Base-by-base conservation (phyloP, 2,888 invertebrate genomes). In the Idaea aversata region DNA sequence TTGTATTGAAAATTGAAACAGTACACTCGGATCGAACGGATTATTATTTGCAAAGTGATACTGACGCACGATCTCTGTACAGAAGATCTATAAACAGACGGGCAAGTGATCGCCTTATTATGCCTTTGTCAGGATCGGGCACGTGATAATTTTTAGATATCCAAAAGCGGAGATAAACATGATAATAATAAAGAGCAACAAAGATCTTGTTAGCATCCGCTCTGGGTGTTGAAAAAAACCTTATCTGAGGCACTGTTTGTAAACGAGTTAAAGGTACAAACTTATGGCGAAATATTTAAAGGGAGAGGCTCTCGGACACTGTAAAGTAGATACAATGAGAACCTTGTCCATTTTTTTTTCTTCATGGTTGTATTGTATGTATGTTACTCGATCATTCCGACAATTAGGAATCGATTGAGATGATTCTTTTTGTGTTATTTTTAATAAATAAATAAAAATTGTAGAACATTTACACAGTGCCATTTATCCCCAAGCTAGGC, bases 1-100 rank as follows among this genome's bases (percentile, higher is more conserved):
- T 36, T 63, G 74, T 78, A 90, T 89, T 86, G 83, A 76, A 83
- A 84, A 90, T 89, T 86, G 83, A 76, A 83, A 84, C 70, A 73
- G 83, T 81, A 88, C 75, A 88, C 83, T 80, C 63, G 75, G 72
- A 80, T 81, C 79, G 83, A 83, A 76, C 79, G 80, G 78, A 76
- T 80, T 80, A 74, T 84, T 88, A 82, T 88, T 85, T 87, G 79
- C 82, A 77, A 77, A 82, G 77, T 72, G 78, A 75, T 76, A 78
- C 77, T 87, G 84, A 86, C 84, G 88, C 88, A 90, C 82, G 84
- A 77, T 75, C 69, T 76, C 75, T 74, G 70, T 79, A 80, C 68
- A 78, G 65, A 77, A 70, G 73, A 76, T 76, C 72, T 76, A 75
- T 80, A 82, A 84, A 81, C 81, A 85, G 71, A 69, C 77, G 75